These are phyloP conservation scores for Athrips mouffetella DNA, from an alignment of 2,888 invertebrate genomes.

Conservation along the genomic window DNA sequence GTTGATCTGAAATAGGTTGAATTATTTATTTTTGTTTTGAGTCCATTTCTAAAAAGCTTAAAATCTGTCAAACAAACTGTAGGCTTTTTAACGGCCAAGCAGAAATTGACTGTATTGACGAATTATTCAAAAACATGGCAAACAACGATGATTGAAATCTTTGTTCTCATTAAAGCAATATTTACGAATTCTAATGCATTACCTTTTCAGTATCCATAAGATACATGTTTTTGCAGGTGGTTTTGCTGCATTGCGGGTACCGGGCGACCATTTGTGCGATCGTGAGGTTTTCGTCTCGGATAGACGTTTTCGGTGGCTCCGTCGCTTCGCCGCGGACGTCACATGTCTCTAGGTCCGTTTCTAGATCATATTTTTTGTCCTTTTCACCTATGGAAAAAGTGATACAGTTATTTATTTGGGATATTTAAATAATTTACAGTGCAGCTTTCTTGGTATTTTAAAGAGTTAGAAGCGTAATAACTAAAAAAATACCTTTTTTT, in stretches of 20 bases:
- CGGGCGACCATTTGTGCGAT: slow-evolving; percentile 82
- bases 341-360: slow-evolving; percentile 81
- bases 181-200: slow-evolving; percentile 8
- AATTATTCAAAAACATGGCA: background rate
- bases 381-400: slow-evolving; percentile 53
- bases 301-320: slow-evolving; percentile 78
- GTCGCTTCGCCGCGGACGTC: slow-evolving; percentile 76
- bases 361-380: slow-evolving; percentile 71
- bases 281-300: slow-evolving; percentile 85
- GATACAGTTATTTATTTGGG: background rate
- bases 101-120: background rate
- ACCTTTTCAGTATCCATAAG: slow-evolving; percentile 85
- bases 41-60: too few relatives aligned
- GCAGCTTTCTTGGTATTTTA: too few relatives aligned
- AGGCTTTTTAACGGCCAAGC: too few relatives aligned
- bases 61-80: too few relatives aligned
- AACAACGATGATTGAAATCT: background rate
- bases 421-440: too few relatives aligned
- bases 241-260: slow-evolving; percentile 80
- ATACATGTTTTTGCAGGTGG: slow-evolving; percentile 85
- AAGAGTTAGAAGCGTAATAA: slow-evolving; percentile 2
- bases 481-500: slow-evolving; percentile 72
- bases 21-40: too few relatives aligned
- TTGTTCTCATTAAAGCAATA: background rate
- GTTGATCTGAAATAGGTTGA: slow-evolving; percentile 82